Base-by-base conservation (phyloP, 2,888 invertebrate genomes). In the Diarsia mendica region DNA sequence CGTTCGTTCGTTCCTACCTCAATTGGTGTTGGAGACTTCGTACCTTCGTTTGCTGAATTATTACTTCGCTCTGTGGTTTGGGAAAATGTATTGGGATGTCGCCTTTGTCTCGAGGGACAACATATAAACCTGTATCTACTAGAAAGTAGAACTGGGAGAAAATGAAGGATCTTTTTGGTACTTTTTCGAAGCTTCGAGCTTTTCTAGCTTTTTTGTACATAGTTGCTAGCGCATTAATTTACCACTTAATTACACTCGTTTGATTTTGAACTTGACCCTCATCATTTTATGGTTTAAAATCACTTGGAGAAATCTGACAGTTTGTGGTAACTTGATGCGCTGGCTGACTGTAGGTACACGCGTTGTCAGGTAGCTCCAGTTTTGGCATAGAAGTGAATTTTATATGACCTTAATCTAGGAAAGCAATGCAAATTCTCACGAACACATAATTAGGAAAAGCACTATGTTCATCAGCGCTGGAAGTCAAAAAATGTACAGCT, bases 1-100 rank as follows among this genome's bases (percentile, higher is more conserved):
- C 51, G 79, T 87, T 78, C 44, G 79, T 87, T 77, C 51, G 79
- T 87, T 78, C 44, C 70, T 51, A 65, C 67, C 73, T 72, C 69
- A 74, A 85, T 85, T 72, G 69, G 71, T 65, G 53, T 28, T 44
- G 63, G 55, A 13, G 55, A 51, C 73, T 33, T 63, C 55, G 46
- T 75, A 64, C 63, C 53, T 68, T 44, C 53, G 65, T 78, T 48
- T 60, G 48, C 63, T 81, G 75, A 87, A 81, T 85, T 85, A 85
- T 87, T 80, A 84, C 71, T 55, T 11, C 39, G 28, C 61, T 77
- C 61, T 46, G 73, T 67, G 67, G 55, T 72, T 70, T 66, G 66
- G 46, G 66, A 49, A 28, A 72, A 82, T 69, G 66, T 85, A 70
- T 61, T 71, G 48, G 61, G 46, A 75, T 82, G 69, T 85, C 82